Conservation (phyloP, 2,797 vertebrate genomes). For the Poecilia gillii region DNA sequence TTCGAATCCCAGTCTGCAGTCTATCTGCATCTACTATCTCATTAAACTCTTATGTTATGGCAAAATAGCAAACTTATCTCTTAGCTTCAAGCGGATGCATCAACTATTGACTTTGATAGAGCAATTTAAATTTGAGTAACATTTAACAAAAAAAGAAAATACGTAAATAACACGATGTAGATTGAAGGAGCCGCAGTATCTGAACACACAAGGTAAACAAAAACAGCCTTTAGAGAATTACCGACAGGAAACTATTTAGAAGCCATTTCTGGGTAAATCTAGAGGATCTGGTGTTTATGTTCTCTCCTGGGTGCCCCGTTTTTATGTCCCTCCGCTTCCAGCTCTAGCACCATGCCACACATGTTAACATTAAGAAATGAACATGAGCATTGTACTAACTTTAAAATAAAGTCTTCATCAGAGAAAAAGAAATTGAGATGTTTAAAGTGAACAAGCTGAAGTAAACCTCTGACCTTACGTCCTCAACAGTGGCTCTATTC, state of each 20-base stretch:
- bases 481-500: background rate
- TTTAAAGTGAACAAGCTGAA: background rate
- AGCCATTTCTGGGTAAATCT: conserved; percentile 2
- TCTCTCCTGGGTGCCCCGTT: background rate
- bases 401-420: background rate
- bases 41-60: background rate
- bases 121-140: background rate
- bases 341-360: background rate
- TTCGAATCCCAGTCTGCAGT: background rate
- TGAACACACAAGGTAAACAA: conserved; percentile 1
- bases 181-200: background rate
- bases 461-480: background rate
- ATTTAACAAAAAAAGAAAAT: background rate
- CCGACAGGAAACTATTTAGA: conserved; percentile 3
- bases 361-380: background rate
- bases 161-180: background rate
- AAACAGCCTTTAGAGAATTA: background rate
- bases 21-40: background rate
- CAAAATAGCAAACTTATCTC: background rate
- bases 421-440: background rate
- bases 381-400: background rate
- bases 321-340: background rate
- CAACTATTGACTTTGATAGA: background rate
- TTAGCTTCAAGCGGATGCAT: background rate
- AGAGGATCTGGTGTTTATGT: background rate